Conservation (phyloP, 2,113 vertebrate species). For the Lampris megalopsis region DNA sequence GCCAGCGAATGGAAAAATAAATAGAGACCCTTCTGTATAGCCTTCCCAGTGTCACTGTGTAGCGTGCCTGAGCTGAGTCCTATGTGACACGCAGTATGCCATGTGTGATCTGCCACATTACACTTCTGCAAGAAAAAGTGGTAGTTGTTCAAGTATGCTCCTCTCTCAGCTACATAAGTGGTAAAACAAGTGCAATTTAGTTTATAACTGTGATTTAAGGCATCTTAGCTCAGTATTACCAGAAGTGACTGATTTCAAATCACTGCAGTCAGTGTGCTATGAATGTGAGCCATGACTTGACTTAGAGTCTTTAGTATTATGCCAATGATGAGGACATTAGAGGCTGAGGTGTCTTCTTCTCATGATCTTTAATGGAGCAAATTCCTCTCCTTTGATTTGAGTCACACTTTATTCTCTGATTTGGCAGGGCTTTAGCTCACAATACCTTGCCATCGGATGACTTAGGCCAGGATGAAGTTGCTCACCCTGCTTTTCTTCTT, state of each 20-base stretch:
- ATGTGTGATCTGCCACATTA: slow-evolving; percentile 25
- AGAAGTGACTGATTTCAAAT: slow-evolving; percentile 66
- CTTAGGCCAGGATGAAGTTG: slow-evolving; percentile 12
- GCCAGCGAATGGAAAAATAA: slow-evolving; percentile 20
- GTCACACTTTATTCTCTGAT: slow-evolving; percentile 52
- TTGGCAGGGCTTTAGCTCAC: slow-evolving; percentile 14
- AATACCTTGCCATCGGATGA: slow-evolving; percentile 7
- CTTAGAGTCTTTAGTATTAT: slow-evolving; percentile 55
- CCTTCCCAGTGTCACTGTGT: background rate
- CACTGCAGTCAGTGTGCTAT: slow-evolving; percentile 64
- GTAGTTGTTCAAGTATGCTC: slow-evolving; percentile 13
- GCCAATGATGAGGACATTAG: slow-evolving; percentile 28
- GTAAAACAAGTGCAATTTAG: slow-evolving; percentile 35
- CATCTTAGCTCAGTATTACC: slow-evolving; percentile 45
- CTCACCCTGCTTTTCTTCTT: slow-evolving; percentile 21
- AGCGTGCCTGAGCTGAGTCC: background rate
- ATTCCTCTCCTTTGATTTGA: slow-evolving; percentile 35
- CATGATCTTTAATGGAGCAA: slow-evolving; percentile 7
- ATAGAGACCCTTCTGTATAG: background rate
- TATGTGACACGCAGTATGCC: too few relatives aligned
- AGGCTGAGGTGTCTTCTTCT: too few relatives aligned
- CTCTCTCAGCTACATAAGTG: slow-evolving; percentile 29
- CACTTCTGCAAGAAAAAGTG: slow-evolving; percentile 10
- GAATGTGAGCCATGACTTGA: slow-evolving; percentile 25
- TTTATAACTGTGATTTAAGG: slow-evolving; percentile 42